These are phyloP conservation scores for Crossocerus cetratus DNA, from an alignment of 2,888 invertebrate genomes.

Conservation along the genomic window DNA sequence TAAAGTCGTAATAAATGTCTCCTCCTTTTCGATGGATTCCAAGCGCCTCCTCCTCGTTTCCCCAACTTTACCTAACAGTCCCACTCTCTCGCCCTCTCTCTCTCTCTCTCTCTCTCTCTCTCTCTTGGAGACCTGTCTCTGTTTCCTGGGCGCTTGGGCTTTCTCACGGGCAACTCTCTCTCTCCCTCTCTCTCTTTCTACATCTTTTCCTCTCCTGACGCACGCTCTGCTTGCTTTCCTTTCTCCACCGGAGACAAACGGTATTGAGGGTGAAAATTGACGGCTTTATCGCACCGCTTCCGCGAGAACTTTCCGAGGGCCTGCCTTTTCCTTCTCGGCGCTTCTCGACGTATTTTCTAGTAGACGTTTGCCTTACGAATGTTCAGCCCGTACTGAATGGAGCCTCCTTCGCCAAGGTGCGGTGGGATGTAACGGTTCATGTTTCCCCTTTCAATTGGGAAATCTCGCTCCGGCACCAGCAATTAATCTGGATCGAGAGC, in stretches of 20 bases:
- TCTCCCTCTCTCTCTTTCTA: slow-evolving; percentile 33
- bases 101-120: slow-evolving; percentile 27
- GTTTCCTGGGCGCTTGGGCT: slow-evolving; percentile 15
- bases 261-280: slow-evolving; percentile 71
- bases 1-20: slow-evolving; percentile 76
- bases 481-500: no score
- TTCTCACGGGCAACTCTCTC: slow-evolving; percentile 17
- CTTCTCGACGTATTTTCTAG: slow-evolving; percentile 55
- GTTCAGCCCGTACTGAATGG: not conserved
- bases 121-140: slow-evolving; percentile 20
- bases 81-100: slow-evolving; percentile 15
- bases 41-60: slow-evolving; percentile 43
- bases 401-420: not conserved
- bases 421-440: no score
- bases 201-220: slow-evolving; percentile 40
- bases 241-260: slow-evolving; percentile 66
- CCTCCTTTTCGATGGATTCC: slow-evolving; percentile 66
- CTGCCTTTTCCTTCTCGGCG: slow-evolving; percentile 46
- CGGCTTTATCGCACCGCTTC: slow-evolving; percentile 69
- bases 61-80: not conserved
- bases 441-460: no score
- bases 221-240: slow-evolving; percentile 62
- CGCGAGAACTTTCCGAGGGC: slow-evolving; percentile 57
- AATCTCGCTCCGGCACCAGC: no score
- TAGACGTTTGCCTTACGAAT: slow-evolving; percentile 30